Conservation (phyloP, 2,888 invertebrate species). For the Fabriciana adippe region DNA sequence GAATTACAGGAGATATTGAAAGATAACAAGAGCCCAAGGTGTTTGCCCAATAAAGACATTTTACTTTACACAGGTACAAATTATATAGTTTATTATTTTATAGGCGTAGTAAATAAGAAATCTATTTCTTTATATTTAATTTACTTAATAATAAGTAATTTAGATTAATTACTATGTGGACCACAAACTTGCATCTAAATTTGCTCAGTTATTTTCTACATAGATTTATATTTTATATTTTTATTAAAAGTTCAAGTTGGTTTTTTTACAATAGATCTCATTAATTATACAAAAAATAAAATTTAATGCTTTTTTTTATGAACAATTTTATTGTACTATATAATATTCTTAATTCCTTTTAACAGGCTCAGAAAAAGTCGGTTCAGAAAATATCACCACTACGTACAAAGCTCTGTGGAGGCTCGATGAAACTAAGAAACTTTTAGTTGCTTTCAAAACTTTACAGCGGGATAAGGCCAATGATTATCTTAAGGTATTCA, state of each 20-base stretch:
- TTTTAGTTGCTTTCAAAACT: constrained; percentile 91
- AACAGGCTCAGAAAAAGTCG: constrained; percentile 83
- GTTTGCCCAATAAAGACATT: constrained; percentile 86
- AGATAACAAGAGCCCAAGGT: constrained; percentile 84
- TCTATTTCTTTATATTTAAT: too few relatives aligned
- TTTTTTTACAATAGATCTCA: too few relatives aligned
- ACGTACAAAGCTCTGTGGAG: constrained; percentile 90
- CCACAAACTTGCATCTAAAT: too few relatives aligned
- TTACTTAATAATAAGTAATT: too few relatives aligned
- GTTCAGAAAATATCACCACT: constrained; percentile 84
- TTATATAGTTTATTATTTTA: background rate
- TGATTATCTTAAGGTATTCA: constrained; percentile 82
- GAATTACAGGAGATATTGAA: constrained; percentile 75
- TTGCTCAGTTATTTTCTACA: too few relatives aligned
- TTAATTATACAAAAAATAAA: too few relatives aligned
- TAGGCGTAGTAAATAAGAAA: background rate
- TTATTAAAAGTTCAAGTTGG: too few relatives aligned
- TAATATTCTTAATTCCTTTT: background rate
- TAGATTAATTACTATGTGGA: too few relatives aligned
- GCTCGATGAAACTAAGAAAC: constrained; percentile 87
- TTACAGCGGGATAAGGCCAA: constrained; percentile 85
- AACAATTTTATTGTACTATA: too few relatives aligned
- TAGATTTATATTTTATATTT: too few relatives aligned
- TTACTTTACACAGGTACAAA: constrained; percentile 84
- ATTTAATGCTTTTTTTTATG: too few relatives aligned